Conservation (phyloP, 2,888 invertebrate species). For the Diaprepes abbreviatus region DNA sequence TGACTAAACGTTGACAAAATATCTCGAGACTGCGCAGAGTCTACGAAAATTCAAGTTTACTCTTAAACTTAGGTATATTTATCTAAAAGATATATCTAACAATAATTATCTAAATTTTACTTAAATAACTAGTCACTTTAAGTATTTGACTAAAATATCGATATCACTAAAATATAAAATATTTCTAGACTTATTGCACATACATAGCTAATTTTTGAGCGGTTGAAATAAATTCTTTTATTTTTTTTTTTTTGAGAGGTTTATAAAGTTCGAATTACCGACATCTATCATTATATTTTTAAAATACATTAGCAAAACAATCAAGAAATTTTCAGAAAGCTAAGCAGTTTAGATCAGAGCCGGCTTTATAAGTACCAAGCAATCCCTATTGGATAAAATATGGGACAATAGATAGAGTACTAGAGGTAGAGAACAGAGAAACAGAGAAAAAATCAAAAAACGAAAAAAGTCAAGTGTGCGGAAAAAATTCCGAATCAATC, state of each 20-base stretch:
- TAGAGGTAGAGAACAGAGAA: too few species aligned
- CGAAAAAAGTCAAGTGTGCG: too few species aligned
- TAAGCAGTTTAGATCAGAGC: too few species aligned
- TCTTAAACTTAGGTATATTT: conserved; percentile 6
- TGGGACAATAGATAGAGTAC: too few species aligned
- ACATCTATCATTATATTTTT: too few species aligned
- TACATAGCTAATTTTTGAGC: conserved; percentile 26
- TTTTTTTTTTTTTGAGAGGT: conserved; percentile 1
- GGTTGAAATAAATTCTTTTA: conserved; percentile 1
- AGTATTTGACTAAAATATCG: conserved; percentile 21
- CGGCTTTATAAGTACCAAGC: too few species aligned
- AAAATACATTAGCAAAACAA: too few species aligned
- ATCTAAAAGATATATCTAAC: conserved; percentile 12
- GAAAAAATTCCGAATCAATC: too few species aligned
- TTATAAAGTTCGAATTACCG: too few species aligned
- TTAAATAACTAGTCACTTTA: conserved; percentile 19
- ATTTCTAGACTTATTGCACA: conserved; percentile 31
- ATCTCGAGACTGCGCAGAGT: not conserved
- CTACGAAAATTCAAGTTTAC: not conserved
- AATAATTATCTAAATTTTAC: conserved; percentile 18
- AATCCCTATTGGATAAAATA: too few species aligned
- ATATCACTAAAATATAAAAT: conserved; percentile 28
- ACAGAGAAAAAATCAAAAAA: too few species aligned
- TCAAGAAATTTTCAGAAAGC: too few species aligned
- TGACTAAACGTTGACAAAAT: conserved; percentile 8